Evolutionary conservation across 1,140 invertebrate genomes (phyloP).

Genomic region (Drosophila subobscura): DNA sequence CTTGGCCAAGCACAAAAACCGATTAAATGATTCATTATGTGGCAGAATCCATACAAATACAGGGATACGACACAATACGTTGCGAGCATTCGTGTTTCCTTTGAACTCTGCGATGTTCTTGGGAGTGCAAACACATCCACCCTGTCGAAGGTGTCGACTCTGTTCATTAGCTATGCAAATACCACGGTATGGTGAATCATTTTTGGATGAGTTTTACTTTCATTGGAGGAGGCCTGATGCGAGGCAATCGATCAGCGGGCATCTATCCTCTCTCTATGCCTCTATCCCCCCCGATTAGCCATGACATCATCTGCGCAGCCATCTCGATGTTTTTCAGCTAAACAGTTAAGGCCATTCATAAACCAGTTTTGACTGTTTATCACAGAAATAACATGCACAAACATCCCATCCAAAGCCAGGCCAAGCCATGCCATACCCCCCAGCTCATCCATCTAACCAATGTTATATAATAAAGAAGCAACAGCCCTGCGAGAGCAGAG

Average conservation of each 20-base stretch:
- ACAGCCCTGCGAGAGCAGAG: not conserved
- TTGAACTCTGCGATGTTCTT: constrained; percentile 15
- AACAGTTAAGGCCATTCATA: constrained; percentile 70
- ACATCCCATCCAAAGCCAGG: constrained; percentile 9
- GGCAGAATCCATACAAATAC: constrained; percentile 26
- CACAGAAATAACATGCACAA: constrained; percentile 60
- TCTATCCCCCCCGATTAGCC: not conserved
- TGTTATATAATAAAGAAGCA: constrained; percentile 6
- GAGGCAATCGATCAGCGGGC: constrained; percentile 38
- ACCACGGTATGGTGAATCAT: constrained; percentile 34
- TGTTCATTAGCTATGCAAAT: constrained; percentile 26
- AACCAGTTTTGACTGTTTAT: constrained; percentile 51
- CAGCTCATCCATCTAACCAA: not conserved
- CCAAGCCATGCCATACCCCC: constrained; percentile 3
- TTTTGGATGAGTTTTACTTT: constrained; percentile 32
- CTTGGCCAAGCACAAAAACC: constrained; percentile 9
- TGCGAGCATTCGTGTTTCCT: constrained; percentile 11
- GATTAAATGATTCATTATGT: constrained; percentile 38
- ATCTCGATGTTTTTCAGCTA: constrained; percentile 1
- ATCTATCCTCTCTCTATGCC: no score
- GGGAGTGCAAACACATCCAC: not conserved
- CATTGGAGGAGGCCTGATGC: constrained; percentile 29
- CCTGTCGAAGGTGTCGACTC: constrained; percentile 6
- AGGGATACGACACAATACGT: no score
- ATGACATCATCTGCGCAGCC: constrained; percentile 42